These are phyloP conservation scores for Melolontha melolontha DNA, from an alignment of 2,888 invertebrate genomes.

Conservation along the genomic window DNA sequence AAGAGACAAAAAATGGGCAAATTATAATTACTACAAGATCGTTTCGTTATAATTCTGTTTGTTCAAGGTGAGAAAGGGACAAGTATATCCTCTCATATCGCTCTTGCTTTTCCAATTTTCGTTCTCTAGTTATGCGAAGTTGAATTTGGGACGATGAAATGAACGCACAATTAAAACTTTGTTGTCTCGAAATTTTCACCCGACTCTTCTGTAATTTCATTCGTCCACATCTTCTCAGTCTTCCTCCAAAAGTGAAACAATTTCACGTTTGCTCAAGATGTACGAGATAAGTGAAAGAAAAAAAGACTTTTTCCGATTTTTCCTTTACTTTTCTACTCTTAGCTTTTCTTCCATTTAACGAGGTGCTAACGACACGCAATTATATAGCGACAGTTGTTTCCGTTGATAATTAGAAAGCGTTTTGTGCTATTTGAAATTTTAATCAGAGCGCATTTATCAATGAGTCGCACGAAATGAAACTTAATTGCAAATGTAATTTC, in stretches of 20 bases:
- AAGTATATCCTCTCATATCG: slow-evolving; percentile 17
- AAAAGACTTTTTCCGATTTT: background rate
- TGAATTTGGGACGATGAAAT: slow-evolving; percentile 22
- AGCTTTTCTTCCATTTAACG: slow-evolving; percentile 29
- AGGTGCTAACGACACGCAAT: slow-evolving; percentile 32
- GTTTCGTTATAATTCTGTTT: slow-evolving; percentile 33
- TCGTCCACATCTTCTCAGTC: background rate
- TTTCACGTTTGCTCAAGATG: slow-evolving; percentile 15
- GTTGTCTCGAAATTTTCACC: slow-evolving; percentile 35
- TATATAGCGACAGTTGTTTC: slow-evolving; percentile 29
- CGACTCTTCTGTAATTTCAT: slow-evolving; percentile 32
- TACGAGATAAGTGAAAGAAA: background rate
- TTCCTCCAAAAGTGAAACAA: slow-evolving; percentile 17
- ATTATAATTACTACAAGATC: slow-evolving; percentile 37
- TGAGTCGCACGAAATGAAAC: slow-evolving; percentile 5
- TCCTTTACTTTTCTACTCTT: slow-evolving; percentile 11
- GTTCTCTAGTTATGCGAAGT: slow-evolving; percentile 1
- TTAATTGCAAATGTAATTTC: slow-evolving; percentile 10
- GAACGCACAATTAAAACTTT: slow-evolving; percentile 38
- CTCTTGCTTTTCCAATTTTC: slow-evolving; percentile 24
- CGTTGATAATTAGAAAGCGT: slow-evolving; percentile 29
- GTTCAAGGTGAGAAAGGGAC: slow-evolving; percentile 19
- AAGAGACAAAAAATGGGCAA: slow-evolving; percentile 20
- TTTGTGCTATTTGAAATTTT: slow-evolving; percentile 29
- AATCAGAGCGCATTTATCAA: slow-evolving; percentile 9